phyloP scores from a whole-genome alignment of 2,888 invertebrate species.

The Brachypalpus laphriformis region DNA sequence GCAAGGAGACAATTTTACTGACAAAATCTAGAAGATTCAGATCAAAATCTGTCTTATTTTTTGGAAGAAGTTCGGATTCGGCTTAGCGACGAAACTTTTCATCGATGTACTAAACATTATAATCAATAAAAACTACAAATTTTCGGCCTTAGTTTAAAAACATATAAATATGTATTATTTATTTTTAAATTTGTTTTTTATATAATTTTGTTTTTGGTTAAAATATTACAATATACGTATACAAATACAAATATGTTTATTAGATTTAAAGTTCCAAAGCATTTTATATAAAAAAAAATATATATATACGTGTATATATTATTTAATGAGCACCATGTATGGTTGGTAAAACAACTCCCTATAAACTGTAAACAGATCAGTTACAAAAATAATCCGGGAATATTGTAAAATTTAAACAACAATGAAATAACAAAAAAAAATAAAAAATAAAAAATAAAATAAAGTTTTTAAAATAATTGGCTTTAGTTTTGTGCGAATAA shows the following conservation, averaged over 20 bases:
- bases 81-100: no score
- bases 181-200: constrained; percentile 16
- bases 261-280: constrained; percentile 35
- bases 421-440: constrained; percentile 33
- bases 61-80: no score
- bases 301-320: not conserved
- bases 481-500: constrained; percentile 57
- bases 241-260: constrained; percentile 43
- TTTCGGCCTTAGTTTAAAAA: constrained; percentile 45
- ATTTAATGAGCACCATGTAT: constrained; percentile 57
- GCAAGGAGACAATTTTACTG: no score
- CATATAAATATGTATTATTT: constrained; percentile 54
- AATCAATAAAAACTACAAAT: constrained; percentile 2
- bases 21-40: no score
- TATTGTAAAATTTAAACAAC: constrained; percentile 44
- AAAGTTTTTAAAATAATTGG: constrained; percentile 34
- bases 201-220: constrained; percentile 49
- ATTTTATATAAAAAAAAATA: constrained; percentile 34
- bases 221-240: constrained; percentile 51
- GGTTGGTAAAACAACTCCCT: constrained; percentile 46
- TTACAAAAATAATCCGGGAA: constrained; percentile 1
- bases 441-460: constrained; percentile 24
- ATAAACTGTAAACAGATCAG: constrained; percentile 19
- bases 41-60: no score
- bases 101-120: no score